Conservation (phyloP, 2,797 vertebrate species). For the Sebastes variabilis region DNA sequence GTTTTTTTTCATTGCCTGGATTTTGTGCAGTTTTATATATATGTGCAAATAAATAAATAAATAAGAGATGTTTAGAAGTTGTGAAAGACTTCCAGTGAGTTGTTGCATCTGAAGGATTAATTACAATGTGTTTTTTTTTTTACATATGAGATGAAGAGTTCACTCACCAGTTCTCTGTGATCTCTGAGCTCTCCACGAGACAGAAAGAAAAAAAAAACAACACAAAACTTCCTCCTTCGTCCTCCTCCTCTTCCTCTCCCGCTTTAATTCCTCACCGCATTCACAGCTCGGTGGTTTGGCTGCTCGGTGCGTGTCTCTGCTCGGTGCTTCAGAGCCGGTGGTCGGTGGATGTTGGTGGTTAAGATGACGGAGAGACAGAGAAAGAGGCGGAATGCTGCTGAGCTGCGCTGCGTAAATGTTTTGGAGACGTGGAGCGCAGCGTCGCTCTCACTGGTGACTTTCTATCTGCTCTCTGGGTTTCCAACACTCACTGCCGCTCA, state of each 20-base stretch:
- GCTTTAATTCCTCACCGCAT: constrained; percentile 62
- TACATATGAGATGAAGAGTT: neutral
- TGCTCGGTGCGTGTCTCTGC: neutral
- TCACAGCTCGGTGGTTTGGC: constrained; percentile 42
- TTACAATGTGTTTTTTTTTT: neutral
- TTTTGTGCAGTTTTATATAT: no score
- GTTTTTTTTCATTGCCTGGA: no score
- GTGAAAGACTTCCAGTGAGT: neutral
- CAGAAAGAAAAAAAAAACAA: neutral
- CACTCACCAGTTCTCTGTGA: constrained; percentile 78
- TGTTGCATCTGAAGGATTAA: neutral
- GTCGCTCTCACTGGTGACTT: constrained; percentile 70
- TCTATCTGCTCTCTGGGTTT: constrained; percentile 57
- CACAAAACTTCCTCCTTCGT: constrained; percentile 60
- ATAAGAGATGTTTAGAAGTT: neutral
- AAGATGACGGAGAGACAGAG: neutral
- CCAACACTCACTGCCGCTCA: constrained; percentile 75
- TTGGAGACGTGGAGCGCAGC: constrained; percentile 48
- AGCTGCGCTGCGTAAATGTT: constrained; percentile 51
- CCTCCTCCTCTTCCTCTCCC: constrained; percentile 58
- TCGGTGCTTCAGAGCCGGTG: neutral
- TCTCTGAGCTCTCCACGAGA: constrained; percentile 55
- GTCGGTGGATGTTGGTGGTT: neutral
- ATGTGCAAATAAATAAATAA: no score
- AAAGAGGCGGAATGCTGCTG: constrained; percentile 1